Conservation (phyloP, 2,113 vertebrate species). For the Pluvialis apricaria region DNA sequence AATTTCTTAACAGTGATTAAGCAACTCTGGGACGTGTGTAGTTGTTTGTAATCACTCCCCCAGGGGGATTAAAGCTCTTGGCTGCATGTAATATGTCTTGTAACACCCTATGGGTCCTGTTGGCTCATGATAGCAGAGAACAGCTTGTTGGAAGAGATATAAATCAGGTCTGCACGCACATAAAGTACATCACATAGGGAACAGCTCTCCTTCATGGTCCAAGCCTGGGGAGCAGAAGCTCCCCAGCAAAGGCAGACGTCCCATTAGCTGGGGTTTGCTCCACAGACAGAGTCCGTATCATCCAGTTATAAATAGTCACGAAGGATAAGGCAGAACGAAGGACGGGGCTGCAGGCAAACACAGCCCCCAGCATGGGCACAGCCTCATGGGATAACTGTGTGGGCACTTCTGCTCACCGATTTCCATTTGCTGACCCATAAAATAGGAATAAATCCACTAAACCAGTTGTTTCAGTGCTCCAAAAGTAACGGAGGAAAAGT, state of each 20-base stretch:
- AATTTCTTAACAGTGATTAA: conserved; percentile 83
- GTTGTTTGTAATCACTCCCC: conserved; percentile 78
- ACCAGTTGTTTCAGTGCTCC: not conserved
- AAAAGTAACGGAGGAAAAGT: not conserved
- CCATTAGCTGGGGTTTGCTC: not conserved
- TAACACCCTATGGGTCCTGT: conserved; percentile 66
- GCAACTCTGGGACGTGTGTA: conserved; percentile 73
- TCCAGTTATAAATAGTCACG: not conserved
- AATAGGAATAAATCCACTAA: not conserved
- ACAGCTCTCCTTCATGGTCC: conserved; percentile 1
- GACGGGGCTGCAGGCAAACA: not conserved
- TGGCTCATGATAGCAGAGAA: conserved; percentile 43
- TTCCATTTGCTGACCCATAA: not conserved
- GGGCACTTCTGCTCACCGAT: not conserved
- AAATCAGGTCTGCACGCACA: conserved; percentile 54
- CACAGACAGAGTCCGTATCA: not conserved
- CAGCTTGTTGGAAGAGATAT: conserved; percentile 58
- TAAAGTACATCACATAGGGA: conserved; percentile 10
- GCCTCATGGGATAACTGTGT: not conserved
- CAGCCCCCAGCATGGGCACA: not conserved
- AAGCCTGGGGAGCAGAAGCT: not conserved
- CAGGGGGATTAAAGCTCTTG: conserved; percentile 74
- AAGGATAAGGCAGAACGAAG: not conserved
- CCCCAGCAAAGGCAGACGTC: not conserved
- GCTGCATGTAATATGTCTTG: conserved; percentile 71